phyloP scores from a whole-genome alignment of 1,140 invertebrate genomes.

The Diabrotica undecimpunctata region DNA sequence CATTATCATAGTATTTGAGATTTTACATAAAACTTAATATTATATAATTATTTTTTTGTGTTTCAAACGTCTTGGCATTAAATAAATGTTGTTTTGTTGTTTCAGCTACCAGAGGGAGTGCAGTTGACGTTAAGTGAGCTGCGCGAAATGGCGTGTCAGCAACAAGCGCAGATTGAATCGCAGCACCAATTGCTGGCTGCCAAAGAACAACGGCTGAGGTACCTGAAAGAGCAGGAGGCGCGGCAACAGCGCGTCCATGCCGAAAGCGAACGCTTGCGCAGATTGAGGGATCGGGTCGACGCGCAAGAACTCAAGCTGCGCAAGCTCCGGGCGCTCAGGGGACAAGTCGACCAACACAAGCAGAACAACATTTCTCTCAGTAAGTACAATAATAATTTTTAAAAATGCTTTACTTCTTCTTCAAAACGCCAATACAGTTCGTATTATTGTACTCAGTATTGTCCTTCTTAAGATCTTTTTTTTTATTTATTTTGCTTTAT shows the following conservation, averaged over 20 bases:
- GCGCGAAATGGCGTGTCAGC: slow-evolving; percentile 91
- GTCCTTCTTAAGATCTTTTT: no score
- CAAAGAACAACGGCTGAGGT: slow-evolving; percentile 88
- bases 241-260: slow-evolving; percentile 77
- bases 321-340: slow-evolving; percentile 81
- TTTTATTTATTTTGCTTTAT: no score
- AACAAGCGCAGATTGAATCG: slow-evolving; percentile 93
- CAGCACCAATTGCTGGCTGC: slow-evolving; percentile 87
- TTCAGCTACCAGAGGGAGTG: slow-evolving; percentile 80
- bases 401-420: no score
- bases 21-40: no score
- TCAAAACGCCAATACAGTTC: no score
- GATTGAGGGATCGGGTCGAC: slow-evolving; percentile 86
- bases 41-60: no score
- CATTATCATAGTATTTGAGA: no score
- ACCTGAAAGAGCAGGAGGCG: slow-evolving; percentile 89
- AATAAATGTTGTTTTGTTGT: slow-evolving; percentile 34
- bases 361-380: slow-evolving; percentile 87
- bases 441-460: no score
- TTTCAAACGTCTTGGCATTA: no score
- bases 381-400: slow-evolving; percentile 57
- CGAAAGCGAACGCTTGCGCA: slow-evolving; percentile 81
- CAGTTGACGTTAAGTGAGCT: slow-evolving; percentile 86
- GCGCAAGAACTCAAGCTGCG: slow-evolving; percentile 90
- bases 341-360: slow-evolving; percentile 88